phyloP scores from a whole-genome alignment of 2,888 invertebrate species.

The Dyspetes luteomarginatus region DNA sequence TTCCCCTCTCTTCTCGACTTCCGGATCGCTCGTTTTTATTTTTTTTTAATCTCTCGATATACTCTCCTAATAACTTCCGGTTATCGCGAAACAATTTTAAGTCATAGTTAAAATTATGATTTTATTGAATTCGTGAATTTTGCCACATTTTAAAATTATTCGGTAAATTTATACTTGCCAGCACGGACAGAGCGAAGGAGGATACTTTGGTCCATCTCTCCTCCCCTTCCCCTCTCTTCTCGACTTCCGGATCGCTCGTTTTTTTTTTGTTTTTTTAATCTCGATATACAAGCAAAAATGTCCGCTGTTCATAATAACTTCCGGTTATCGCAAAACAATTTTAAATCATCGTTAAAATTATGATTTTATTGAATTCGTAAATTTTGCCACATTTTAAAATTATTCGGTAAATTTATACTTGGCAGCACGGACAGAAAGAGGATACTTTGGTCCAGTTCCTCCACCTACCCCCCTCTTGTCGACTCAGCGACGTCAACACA shows the following conservation, averaged over 20 bases:
- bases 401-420: conserved; percentile 43
- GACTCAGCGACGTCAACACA: conserved; percentile 50
- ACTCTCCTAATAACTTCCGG: too few relatives aligned
- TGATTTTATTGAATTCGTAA: neutral
- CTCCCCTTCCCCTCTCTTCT: neutral
- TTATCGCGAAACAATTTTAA: too few relatives aligned
- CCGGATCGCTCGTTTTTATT: too few relatives aligned
- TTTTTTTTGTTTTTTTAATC: neutral
- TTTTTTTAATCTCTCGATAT: too few relatives aligned
- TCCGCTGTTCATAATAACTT: conserved; percentile 6
- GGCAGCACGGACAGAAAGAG: conserved; percentile 20
- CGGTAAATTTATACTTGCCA: conserved; percentile 19
- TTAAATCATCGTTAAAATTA: too few relatives aligned
- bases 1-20: neutral
- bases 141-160: neutral
- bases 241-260: conserved; percentile 8
- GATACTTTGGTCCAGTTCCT: neutral
- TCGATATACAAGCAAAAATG: neutral
- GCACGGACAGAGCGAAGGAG: neutral
- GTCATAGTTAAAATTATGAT: too few relatives aligned
- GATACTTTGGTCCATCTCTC: neutral
- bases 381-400: neutral
- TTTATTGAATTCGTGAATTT: too few relatives aligned
- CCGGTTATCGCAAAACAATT: too few relatives aligned
- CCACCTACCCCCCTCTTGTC: neutral